These are phyloP conservation scores for Aleiodes testaceus DNA, from an alignment of 2,888 invertebrate species.

Conservation along the genomic window DNA sequence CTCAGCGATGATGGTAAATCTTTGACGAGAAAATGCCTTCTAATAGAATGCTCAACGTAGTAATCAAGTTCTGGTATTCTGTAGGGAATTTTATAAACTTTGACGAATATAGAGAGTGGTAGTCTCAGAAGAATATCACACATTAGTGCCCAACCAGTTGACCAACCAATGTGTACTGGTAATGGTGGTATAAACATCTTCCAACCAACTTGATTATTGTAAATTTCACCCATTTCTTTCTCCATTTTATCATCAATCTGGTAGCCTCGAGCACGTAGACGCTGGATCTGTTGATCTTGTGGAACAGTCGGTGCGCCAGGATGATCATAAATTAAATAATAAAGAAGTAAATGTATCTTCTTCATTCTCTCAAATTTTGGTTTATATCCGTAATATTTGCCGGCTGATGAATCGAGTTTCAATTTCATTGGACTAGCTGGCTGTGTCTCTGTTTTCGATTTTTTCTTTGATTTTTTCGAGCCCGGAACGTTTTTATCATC, in stretches of 20 bases:
- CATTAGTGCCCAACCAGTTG: slow-evolving; percentile 80
- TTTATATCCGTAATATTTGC: slow-evolving; percentile 74
- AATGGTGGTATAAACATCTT: slow-evolving; percentile 83
- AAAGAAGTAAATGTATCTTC: slow-evolving; percentile 80
- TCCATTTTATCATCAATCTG: slow-evolving; percentile 70
- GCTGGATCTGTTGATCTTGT: slow-evolving; percentile 58
- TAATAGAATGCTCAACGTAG: slow-evolving; percentile 80
- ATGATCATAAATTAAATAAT: slow-evolving; percentile 80
- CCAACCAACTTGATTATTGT: slow-evolving; percentile 77
- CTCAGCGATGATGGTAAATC: slow-evolving; percentile 76
- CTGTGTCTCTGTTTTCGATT: background rate
- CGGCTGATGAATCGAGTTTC: slow-evolving; percentile 56
- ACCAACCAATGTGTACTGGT: slow-evolving; percentile 77
- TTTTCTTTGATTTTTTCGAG: slow-evolving; percentile 10
- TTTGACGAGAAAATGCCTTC: slow-evolving; percentile 78
- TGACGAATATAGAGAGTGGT: slow-evolving; percentile 82
- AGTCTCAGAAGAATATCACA: slow-evolving; percentile 81
- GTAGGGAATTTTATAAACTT: slow-evolving; percentile 78
- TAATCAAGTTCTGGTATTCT: slow-evolving; percentile 76
- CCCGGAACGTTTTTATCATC: background rate
- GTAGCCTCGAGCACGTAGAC: slow-evolving; percentile 61
- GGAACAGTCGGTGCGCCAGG: slow-evolving; percentile 65
- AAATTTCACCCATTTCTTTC: slow-evolving; percentile 74
- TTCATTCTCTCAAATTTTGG: slow-evolving; percentile 82
- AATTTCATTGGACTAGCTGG: background rate